Evolutionary conservation across 64 coral and sea anemone genomes (phyloP).

Genomic region (Catalaphyllia jardinei): DNA sequence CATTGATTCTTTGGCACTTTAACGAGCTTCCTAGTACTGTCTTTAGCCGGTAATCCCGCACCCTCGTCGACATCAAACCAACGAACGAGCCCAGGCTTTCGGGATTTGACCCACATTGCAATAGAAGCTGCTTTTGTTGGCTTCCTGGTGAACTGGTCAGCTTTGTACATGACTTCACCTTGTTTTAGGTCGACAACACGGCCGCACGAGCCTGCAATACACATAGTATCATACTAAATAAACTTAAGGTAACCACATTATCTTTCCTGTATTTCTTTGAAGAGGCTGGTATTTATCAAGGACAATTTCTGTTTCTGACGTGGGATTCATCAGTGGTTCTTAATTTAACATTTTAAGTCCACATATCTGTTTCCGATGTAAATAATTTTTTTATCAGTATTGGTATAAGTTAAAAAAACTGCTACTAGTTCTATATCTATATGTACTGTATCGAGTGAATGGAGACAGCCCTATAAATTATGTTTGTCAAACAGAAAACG

Average conservation of each 20-base stretch:
- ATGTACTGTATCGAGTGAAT: too few relatives aligned
- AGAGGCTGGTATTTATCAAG: too few relatives aligned
- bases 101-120: constrained; percentile 97
- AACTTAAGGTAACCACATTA: not conserved
- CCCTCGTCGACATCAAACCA: constrained; percentile 81
- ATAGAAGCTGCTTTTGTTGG: constrained; percentile 89
- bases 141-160: constrained; percentile 64
- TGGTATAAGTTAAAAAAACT: too few relatives aligned
- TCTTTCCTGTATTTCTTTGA: too few relatives aligned
- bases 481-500: too few relatives aligned
- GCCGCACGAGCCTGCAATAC: constrained; percentile 81
- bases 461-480: too few relatives aligned
- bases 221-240: not conserved
- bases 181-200: constrained; percentile 65
- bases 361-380: too few relatives aligned
- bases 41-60: constrained; percentile 3
- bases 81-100: constrained; percentile 69
- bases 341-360: too few relatives aligned
- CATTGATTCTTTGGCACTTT: constrained; percentile 82
- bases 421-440: too few relatives aligned
- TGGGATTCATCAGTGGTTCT: too few relatives aligned
- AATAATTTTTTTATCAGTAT: too few relatives aligned
- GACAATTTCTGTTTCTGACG: too few relatives aligned
- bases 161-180: constrained; percentile 81
- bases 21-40: constrained; percentile 3